Evolutionary conservation across 1,140 invertebrate species (phyloP).

Genomic region (Contarinia nasturtii): DNA sequence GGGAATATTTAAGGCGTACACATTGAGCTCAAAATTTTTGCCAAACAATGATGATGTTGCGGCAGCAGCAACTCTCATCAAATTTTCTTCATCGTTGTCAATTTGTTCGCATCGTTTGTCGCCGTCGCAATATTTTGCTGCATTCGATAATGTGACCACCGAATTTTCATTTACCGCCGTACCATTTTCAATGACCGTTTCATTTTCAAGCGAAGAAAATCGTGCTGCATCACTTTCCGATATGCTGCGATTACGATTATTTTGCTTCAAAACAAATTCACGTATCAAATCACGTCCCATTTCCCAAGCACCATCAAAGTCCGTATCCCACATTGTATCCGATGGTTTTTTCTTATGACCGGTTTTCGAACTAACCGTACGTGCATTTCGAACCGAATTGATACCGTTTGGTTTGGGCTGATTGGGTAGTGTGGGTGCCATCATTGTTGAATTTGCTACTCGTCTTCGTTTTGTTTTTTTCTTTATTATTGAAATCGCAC

Average conservation of each 20-base stretch:
- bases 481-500: neutral
- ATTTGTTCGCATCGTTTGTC: neutral
- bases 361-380: neutral
- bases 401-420: constrained; percentile 3
- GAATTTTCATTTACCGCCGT: neutral
- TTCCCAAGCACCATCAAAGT: constrained; percentile 10
- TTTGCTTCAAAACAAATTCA: constrained; percentile 5
- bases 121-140: neutral
- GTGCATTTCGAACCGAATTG: neutral
- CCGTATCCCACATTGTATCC: constrained; percentile 9
- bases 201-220: neutral
- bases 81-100: no score
- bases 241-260: constrained; percentile 9
- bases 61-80: no score
- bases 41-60: no score
- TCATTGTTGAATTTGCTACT: neutral
- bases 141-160: neutral
- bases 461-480: neutral
- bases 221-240: constrained; percentile 6
- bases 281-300: constrained; percentile 10
- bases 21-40: no score
- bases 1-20: no score
- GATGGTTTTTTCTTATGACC: constrained; percentile 2
- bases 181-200: neutral
- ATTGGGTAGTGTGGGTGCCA: neutral